These are phyloP conservation scores for Drosophila melanica DNA, from an alignment of 1,140 invertebrate genomes.

Conservation along the genomic window DNA sequence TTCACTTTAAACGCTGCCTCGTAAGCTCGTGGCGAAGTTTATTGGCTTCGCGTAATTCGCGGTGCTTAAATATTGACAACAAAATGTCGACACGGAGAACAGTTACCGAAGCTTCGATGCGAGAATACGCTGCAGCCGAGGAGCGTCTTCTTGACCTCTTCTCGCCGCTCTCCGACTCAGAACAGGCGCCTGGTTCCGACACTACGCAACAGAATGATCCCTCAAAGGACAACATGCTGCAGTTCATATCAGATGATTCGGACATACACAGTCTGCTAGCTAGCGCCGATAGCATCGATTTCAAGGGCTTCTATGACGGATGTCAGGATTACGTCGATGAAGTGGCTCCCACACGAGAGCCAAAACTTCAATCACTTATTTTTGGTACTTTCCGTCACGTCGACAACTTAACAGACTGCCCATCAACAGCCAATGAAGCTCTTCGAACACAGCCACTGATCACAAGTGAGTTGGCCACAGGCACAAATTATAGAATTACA, in stretches of 20 bases:
- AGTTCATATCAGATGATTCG: slow-evolving; percentile 57
- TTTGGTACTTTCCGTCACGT: slow-evolving; percentile 34
- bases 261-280: slow-evolving; percentile 65
- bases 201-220: slow-evolving; percentile 24
- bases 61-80: slow-evolving; percentile 4
- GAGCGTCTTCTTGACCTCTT: slow-evolving; percentile 60
- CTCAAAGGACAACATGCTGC: slow-evolving; percentile 57
- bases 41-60: slow-evolving; percentile 8
- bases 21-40: slow-evolving; percentile 7
- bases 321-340: not conserved
- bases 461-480: slow-evolving; percentile 1
- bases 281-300: slow-evolving; percentile 28
- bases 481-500: no score
- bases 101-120: slow-evolving; percentile 24
- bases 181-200: not conserved
- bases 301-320: slow-evolving; percentile 53
- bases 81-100: slow-evolving; percentile 51
- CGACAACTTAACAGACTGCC: not conserved
- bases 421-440: not conserved
- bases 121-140: slow-evolving; percentile 50
- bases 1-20: slow-evolving; percentile 8
- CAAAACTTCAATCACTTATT: slow-evolving; percentile 14
- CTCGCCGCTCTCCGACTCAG: slow-evolving; percentile 40
- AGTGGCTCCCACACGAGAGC: not conserved
- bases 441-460: not conserved